These are phyloP conservation scores for Agelas oroides DNA, from an alignment of 37 sponge, comb jelly and placozoan species.

Conservation along the genomic window DNA sequence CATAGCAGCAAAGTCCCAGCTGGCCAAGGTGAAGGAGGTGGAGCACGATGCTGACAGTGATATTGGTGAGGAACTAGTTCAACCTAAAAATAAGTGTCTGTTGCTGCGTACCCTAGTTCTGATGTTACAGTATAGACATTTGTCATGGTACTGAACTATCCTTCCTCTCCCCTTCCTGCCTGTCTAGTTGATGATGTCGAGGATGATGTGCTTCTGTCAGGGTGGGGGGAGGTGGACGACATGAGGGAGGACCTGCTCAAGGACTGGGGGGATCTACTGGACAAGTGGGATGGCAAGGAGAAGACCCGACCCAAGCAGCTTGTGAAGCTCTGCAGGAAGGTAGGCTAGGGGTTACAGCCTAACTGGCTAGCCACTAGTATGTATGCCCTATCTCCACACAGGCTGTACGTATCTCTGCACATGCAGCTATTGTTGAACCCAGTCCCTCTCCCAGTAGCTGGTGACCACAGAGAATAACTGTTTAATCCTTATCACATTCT, in stretches of 20 bases:
- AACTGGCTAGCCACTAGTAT: too few relatives aligned
- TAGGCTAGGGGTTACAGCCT: not conserved
- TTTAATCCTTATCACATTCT: not conserved
- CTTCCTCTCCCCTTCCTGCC: not conserved
- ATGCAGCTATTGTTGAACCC: too few relatives aligned
- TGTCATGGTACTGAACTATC: not conserved
- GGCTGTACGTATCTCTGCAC: constrained; percentile 26
- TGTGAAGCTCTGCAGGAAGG: constrained; percentile 82
- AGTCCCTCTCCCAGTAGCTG: too few relatives aligned
- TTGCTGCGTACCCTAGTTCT: not conserved
- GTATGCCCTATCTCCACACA: not conserved
- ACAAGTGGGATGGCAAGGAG: constrained; percentile 85
- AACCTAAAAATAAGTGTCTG: not conserved
- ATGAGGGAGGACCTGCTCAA: constrained; percentile 74
- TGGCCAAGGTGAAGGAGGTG: not conserved
- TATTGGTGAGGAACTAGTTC: not conserved
- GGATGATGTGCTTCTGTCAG: constrained; percentile 80
- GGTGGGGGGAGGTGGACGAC: constrained; percentile 79
- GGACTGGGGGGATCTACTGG: constrained; percentile 77
- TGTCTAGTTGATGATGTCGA: constrained; percentile 36
- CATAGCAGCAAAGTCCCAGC: not conserved
- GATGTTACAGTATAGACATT: not conserved
- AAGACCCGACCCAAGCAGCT: constrained; percentile 79
- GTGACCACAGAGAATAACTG: too few relatives aligned
- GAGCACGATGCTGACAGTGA: constrained; percentile 41